Percentiles rank a stretch among this genome's conserved stretches.
Conservation (phyloP, 2,797 vertebrate species). For the Antrozous pallidus region DNA sequence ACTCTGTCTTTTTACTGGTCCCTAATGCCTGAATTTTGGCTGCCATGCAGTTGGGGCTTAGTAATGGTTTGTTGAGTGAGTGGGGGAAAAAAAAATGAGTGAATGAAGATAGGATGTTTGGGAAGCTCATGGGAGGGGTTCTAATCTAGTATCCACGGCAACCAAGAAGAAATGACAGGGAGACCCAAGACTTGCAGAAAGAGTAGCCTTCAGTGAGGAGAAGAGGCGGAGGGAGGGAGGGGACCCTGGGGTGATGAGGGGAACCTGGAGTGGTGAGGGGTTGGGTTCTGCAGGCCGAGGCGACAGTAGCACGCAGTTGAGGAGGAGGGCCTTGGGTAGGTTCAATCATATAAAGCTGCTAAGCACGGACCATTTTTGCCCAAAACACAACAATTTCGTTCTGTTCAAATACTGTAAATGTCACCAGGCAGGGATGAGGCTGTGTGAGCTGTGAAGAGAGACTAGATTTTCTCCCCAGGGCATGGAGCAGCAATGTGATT, state of each 20-base stretch:
- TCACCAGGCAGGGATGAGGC: neutral
- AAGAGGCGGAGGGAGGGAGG: neutral
- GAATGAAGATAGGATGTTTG: neutral
- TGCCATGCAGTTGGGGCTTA: neutral
- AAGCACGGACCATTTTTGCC: neutral
- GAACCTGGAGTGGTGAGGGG: rapidly evolving
- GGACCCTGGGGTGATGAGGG: neutral
- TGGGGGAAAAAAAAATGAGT: neutral
- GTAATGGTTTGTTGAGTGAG: neutral
- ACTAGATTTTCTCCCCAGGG: neutral
- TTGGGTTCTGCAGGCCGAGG: neutral
- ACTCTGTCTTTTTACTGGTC: neutral
- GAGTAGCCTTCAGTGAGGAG: neutral
- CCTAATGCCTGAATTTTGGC: neutral
- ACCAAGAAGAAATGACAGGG: neutral
- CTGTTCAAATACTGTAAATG: neutral
- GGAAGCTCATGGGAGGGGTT: neutral
- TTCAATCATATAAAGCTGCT: neutral
- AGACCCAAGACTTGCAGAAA: neutral
- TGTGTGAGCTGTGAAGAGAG: neutral
- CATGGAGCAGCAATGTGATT: neutral
- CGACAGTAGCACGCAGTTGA: too few relatives aligned
- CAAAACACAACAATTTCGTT: neutral
- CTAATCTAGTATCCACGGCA: neutral
- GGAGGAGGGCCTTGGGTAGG: neutral